Base-by-base conservation (phyloP, 2,113 vertebrate genomes). In the Mobula birostris region DNA sequence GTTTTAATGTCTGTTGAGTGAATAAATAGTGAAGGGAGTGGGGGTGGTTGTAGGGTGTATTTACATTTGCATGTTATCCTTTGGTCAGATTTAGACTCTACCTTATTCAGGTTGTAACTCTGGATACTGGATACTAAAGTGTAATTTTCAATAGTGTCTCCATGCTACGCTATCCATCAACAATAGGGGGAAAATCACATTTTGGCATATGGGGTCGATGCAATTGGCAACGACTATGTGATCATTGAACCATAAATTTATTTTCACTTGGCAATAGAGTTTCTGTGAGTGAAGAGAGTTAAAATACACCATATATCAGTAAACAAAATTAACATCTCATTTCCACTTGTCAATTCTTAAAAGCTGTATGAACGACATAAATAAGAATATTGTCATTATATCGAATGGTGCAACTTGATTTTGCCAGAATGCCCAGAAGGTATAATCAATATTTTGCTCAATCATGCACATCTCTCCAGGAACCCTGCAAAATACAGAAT, bases 401-500 rank as follows among this genome's bases (percentile, higher is more conserved):
- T 96, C 96, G 88, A 97, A 17, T 94, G 97, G 96, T 79, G 97
- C 97, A 95, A 97, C 95, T 48, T 96, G 90, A 78, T 97, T 98
- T 96, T 97, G 96, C 97, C 97, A 97, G 95, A 97, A 97, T 7
- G 97, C 97, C 97, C 97, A 97, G 0, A 24, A 5, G 2, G 97
- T 97, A 96, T 97, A 97, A 95, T 97, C 95, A 2, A 98, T 95
- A 11, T 66, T 95, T 95, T 96, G 96, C 8, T 5, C 19, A 0
- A 94, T 0, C 94, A 97, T 95, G 94, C 96, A 97, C 56, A 76
- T 0, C 95, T 97, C 97, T 40, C 97, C 97, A 72, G 95, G 94
- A 17, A 97, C 0, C 0, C 97, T 97, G 95, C 79, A 94, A 94
- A 24, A 82, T n/a, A 95, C 76, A 95, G 88, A 94, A 48, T 21